Base-by-base conservation (phyloP, 2,113 vertebrate species). In the Lota lota region DNA sequence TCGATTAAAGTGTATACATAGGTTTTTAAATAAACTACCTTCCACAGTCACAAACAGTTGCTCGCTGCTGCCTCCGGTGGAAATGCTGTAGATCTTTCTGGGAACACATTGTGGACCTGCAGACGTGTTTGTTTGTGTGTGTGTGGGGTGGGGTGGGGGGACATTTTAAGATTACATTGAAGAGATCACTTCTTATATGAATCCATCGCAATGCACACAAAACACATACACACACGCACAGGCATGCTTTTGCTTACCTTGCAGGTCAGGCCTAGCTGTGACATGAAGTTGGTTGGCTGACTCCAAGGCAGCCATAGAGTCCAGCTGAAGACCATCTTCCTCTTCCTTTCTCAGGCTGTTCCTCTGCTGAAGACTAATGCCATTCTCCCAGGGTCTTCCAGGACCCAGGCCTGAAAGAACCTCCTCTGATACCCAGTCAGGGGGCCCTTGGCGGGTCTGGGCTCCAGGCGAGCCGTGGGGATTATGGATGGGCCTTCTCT, bases 71-170 rank as follows among this genome's bases (percentile, higher is more conserved):
- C 77, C 72, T 54, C 81, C 84, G 21, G 87, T 77, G 19, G 83
- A 63, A 58, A 94, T 90, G 72, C 80, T 91, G 81, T 92, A 93
- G 54, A 85, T 83, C 75, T 76, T 92, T 28, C 87, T 85, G 17
- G 92, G 84, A 53, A 93, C 87, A 84, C 92, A 93, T 61, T 87
- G 86, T 22, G 89, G 88, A 59, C 92, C 92, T 94, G 40, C 70
- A 47, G 73, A 50, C 40, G 21, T 17, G 47, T 2, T 0, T 47
- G 40, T 47, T 5, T 47, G 10, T 47, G 40, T 14, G 40, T 47
- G 40, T 33, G 28, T 33, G 40, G 10, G 7, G 10, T 10, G 7
- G 10, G 50, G 19, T n/a, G 11, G 20, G 1, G 56, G 16, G 60
- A 54, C 11, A 12, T 47, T 2, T 47, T 47, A 12, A 12, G 40